Evolutionary conservation across 92 coral and sea anemone genomes (phyloP).

Genomic region (Umimayanthus kanabou): DNA sequence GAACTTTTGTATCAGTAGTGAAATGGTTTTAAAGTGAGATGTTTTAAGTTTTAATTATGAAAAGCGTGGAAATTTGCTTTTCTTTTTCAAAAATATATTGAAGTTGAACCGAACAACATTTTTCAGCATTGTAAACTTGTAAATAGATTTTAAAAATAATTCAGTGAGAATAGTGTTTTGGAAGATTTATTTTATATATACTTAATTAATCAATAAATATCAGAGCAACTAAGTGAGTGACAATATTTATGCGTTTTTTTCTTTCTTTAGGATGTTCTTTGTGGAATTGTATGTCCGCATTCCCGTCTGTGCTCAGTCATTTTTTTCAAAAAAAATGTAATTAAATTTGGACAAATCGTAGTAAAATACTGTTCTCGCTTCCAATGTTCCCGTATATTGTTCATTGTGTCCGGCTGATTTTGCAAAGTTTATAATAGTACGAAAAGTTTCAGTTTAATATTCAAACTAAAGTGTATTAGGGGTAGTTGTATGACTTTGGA

Average conservation of each 20-base stretch:
- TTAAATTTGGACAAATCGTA: too few relatives aligned
- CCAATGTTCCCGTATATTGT: too few relatives aligned
- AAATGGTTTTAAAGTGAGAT: neutral
- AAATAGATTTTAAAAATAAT: neutral
- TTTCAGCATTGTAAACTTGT: neutral
- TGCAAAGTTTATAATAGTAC: too few relatives aligned
- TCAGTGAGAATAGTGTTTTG: neutral
- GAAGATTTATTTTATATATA: neutral
- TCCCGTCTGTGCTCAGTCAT: too few relatives aligned
- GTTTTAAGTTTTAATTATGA: neutral
- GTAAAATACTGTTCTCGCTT: too few relatives aligned
- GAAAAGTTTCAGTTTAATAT: too few relatives aligned
- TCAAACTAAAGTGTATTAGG: too few relatives aligned
- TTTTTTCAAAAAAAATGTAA: too few relatives aligned
- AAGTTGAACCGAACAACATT: neutral
- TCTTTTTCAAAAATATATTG: neutral
- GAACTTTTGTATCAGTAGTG: neutral
- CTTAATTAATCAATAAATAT: neutral
- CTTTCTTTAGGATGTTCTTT: neutral
- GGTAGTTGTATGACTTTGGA: neutral
- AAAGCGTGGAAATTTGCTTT: neutral
- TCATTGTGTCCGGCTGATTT: too few relatives aligned
- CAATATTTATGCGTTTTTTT: neutral
- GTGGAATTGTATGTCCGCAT: neutral
- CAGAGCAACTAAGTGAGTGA: neutral